Conservation (phyloP, 1,140 invertebrate genomes). For the Zaprionus inermis region DNA sequence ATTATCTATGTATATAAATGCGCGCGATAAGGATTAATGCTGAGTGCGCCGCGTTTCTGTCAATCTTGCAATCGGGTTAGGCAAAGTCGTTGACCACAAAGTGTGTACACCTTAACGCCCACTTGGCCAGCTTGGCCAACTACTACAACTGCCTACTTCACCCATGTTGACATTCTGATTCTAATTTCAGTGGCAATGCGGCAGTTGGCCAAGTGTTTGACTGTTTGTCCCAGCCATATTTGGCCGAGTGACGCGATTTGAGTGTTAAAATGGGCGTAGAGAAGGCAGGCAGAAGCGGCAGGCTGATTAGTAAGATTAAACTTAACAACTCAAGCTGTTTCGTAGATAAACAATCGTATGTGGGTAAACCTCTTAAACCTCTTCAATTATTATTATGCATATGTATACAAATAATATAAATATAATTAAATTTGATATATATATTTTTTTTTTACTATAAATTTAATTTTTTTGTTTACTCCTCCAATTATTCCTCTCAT, state of each 20-base stretch:
- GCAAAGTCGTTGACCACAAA: conserved; percentile 13
- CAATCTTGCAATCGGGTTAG: conserved; percentile 28
- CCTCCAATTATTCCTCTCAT: too few relatives aligned
- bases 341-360: not conserved
- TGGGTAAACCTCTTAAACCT: too few relatives aligned
- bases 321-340: not conserved
- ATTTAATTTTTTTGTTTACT: too few relatives aligned
- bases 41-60: conserved; percentile 15
- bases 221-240: not conserved
- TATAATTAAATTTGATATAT: too few relatives aligned
- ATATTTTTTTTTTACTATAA: too few relatives aligned
- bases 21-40: conserved; percentile 23
- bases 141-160: conserved; percentile 1
- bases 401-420: too few relatives aligned
- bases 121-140: not conserved
- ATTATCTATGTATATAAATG: conserved; percentile 27
- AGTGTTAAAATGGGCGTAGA: not conserved
- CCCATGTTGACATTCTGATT: conserved; percentile 21
- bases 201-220: conserved; percentile 9
- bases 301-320: not conserved
- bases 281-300: not conserved
- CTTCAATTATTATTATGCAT: too few relatives aligned
- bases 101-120: conserved; percentile 18
- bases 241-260: not conserved
- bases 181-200: conserved; percentile 1